Evolutionary conservation across 2,797 vertebrate genomes (phyloP).

Genomic region (Ataeniobius toweri): DNA sequence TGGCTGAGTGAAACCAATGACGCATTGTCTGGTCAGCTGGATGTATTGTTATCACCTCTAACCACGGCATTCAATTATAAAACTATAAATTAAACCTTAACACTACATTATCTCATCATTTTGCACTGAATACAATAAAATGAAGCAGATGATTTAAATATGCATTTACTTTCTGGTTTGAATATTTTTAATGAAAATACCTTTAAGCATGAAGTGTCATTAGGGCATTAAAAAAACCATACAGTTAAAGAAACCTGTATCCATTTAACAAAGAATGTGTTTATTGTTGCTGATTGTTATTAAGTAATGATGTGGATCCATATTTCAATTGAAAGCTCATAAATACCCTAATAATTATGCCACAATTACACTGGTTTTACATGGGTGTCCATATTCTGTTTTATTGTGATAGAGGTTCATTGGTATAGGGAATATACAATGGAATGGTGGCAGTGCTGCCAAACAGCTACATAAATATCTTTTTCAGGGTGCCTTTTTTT

Average conservation of each 20-base stretch:
- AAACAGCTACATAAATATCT: constrained; percentile 36
- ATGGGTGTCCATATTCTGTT: constrained; percentile 65
- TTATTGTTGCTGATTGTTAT: constrained; percentile 61
- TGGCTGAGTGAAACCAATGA: background rate
- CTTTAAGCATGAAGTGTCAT: constrained; percentile 29
- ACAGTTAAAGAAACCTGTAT: constrained; percentile 46
- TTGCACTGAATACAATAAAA: background rate
- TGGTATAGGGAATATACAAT: constrained; percentile 59
- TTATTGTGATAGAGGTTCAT: constrained; percentile 65
- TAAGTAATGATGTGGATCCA: constrained; percentile 61
- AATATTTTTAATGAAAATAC: constrained; percentile 35
- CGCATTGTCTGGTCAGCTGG: background rate
- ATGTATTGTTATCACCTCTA: background rate
- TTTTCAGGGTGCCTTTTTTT: constrained; percentile 12
- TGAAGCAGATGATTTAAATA: background rate
- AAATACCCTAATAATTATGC: constrained; percentile 72
- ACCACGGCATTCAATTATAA: background rate
- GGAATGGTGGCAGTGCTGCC: constrained; percentile 27
- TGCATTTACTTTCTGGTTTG: constrained; percentile 20
- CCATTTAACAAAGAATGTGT: constrained; percentile 51
- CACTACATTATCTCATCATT: background rate
- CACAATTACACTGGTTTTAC: constrained; percentile 55
- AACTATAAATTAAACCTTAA: constrained; percentile 2
- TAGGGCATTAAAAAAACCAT: constrained; percentile 40
- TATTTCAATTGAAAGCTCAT: constrained; percentile 69